Evolutionary conservation across 2,888 invertebrate genomes (phyloP), one percentile per base, ranked within the genome.

Genomic region (Plemyria rubiginata): DNA sequence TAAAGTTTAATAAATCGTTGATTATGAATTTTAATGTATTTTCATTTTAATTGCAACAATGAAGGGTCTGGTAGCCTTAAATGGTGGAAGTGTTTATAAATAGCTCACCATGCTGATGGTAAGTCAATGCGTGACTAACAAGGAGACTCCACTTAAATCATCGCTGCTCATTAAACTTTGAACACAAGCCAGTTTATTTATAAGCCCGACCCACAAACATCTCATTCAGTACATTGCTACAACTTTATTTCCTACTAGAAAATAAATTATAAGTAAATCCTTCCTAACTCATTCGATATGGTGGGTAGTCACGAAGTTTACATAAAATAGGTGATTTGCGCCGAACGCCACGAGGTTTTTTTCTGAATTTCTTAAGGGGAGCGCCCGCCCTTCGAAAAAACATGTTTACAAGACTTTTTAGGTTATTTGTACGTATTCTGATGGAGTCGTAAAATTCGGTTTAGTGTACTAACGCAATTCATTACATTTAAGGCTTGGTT

Each of bases 241-340:
- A 48, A 52, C 43, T 79, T 76, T 76, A 82, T 80, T 79, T 77
- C 78, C 76, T 77, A 74, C 73, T 75, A 68, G 66, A 73, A 72
- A 73, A 76, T 76, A 79, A 76, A 85, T 82, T 87, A 87, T 85
- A 88, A 88, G 87, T 88, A 90, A 89, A 90, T 90, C 89, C 87
- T 86, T 90, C 87, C 85, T 89, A 90, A 91, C 88, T 86, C 91
- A 90, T 92, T 88, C 88, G 88, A 91, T 91, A 92, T 84, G 89
- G 90, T 82, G 76, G 79, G 82, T 80, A 92, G 92, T 92, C 92
- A 92, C 92, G 92, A 90, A 90, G 87, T 92, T 92, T 91, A 91
- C 92, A 92, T 92, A 91, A 92, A 92, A 88, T 90, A 88, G 84
- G 87, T 86, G 89, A 89, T 90, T 91, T 90, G 89, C 84, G 79